Base-by-base conservation (phyloP, 2,888 invertebrate genomes). In the Rotaria socialis region DNA sequence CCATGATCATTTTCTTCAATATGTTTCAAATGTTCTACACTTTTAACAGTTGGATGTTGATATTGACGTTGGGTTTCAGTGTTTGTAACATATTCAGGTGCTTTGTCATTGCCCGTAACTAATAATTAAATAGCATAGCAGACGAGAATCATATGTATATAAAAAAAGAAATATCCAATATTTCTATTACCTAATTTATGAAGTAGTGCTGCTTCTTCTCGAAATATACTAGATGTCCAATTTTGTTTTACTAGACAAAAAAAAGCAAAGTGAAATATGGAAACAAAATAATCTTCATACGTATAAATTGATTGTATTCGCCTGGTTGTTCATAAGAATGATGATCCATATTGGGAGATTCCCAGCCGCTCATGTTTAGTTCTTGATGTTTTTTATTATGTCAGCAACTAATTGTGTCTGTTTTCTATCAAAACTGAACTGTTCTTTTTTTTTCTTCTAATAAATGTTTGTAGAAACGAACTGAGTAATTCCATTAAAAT, bases 21-120 rank as follows among this genome's bases (percentile, higher is more conserved):
- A 24, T 47, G 47, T 43, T n/a, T 24, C 19, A 80, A 24, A 80
- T n/a, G 35, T 35, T 27, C 35, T 16, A 67, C 16, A 35, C 35
- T 27, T 35, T 67, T 67, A 11, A 35, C 16, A 27, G 2, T 35
- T 47, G 80, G 80, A 47, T 47, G 19, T 22, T n/a, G 24, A n/a
- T 80, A 80, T 80, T 80, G 47, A 3, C 80, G 80, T 80, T 80
- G 80, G 47, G 43, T 80, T 47, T 80, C 80, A 3, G 80, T 47
- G 11, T 47, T n/a, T 11, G 8, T 47, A 7, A 47, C n/a, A 47
- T 80, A 80, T 47, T 8, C 11, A 24, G 80, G 80, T 43, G n/a
- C 10, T 47, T 80, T 24, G 11, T n/a, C 35, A n/a, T 14, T 7
- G 24, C 80, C 80, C 8, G 22, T 80, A 43, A 80, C 80, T 47